Percentiles rank a stretch among this genome's conserved stretches.
Evolutionary conservation across 2,888 invertebrate genomes (phyloP).

Genomic region (Folsomia manolachei): DNA sequence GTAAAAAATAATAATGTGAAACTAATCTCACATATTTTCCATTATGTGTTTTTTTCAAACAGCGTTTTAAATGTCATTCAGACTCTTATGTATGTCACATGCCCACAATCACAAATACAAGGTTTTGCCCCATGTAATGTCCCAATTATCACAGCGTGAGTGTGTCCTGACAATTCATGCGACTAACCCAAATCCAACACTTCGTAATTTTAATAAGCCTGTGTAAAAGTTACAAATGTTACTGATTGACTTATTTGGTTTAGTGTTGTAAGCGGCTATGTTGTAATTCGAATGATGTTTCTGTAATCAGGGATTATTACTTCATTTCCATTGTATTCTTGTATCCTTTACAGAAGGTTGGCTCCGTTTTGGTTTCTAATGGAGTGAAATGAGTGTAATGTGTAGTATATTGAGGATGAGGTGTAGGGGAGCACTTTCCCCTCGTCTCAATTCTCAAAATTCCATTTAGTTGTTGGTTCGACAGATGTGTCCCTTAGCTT

Average conservation of each 20-base stretch:
- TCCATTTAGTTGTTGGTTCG: not conserved
- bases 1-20: no score
- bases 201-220: no score
- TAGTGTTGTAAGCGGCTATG: not conserved
- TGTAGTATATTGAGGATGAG: not conserved
- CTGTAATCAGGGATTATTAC: not conserved
- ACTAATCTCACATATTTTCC: no score
- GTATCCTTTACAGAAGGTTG: not conserved
- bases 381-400: constrained; percentile 8
- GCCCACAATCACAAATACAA: no score
- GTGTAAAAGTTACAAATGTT: not conserved
- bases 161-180: no score
- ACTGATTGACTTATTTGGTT: not conserved
- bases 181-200: no score
- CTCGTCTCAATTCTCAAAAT: not conserved
- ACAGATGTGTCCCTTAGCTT: constrained; percentile 6
- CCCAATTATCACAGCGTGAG: no score
- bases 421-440: not conserved
- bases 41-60: no score
- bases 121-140: no score
- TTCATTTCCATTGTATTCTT: not conserved
- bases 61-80: no score
- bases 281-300: not conserved
- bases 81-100: no score
- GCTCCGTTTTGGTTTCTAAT: constrained; percentile 2